Evolutionary conservation across 1,140 invertebrate species (phyloP), one percentile per base, ranked within the genome.

Genomic region (Matsumurasca onukii): DNA sequence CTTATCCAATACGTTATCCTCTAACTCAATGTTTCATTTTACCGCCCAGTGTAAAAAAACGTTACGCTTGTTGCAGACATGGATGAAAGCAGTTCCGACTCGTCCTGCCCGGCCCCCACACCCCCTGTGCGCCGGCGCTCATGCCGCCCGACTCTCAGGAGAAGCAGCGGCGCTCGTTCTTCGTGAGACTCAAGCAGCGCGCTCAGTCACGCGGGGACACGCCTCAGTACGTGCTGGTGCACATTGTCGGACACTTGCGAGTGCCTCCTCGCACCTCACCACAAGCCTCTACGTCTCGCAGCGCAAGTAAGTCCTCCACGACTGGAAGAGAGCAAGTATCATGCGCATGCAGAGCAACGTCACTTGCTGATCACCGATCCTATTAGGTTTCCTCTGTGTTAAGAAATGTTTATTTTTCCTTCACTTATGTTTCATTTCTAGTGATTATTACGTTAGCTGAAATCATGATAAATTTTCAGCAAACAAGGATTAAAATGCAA

Each of bases 211-310:
- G 88, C 2, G 86, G 86, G 0, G 88, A 90, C 70, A 81, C 86
- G 3, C 80, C 82, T 0, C 80, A 88, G 49, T 92, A 90, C 75
- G 85, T 91, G 70, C 78, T 85, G 3, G 87, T 90, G 20, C 84
- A 85, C 70, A 70, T 87, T 0, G 77, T 80, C 2, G 86, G 86
- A 0, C 73, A 82, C 55, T 75, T 87, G 3, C 78, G 80, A 73
- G 78, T 57, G 73, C 82, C 63, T 66, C 77, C 55, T 3, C 22
- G 3, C 3, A 12, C 22, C 3, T 73, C n/a, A n/a, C n/a, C 59
- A 3, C 59, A 17, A 3, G n/a, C 57, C 22, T 31, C 49, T 13
- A 48, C 52, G 3, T 59, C 55, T 27, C 22, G 55, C 3, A 59
- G 29, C 3, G 3, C 22, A 59, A 29, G 55, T 59, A 55, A 13